Base-by-base conservation (phyloP, 2,888 invertebrate genomes). In the Formica aserva region DNA sequence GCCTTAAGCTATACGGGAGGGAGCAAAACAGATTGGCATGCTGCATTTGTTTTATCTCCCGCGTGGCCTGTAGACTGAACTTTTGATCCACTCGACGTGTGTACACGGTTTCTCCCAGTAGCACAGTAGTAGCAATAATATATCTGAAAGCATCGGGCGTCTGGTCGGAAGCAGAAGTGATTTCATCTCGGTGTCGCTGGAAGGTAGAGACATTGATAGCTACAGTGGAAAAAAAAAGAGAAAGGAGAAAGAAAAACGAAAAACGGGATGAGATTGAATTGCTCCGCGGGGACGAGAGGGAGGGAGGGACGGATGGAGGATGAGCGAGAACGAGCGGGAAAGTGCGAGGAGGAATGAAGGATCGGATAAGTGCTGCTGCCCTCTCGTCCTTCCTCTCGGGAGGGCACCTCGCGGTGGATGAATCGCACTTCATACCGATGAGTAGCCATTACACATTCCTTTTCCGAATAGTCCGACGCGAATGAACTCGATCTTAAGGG, bases 231-330 rank as follows among this genome's bases (percentile, higher is more conserved):
- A 15, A 83, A 26, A 52, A 15, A 22, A 5, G 9, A 22, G 38
- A 3, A 32, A 11, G 35, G 74, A 26, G 48, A 6, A 41, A 45
- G 45, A 75, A 29, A 67, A 60, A 29, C 74, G 87, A 83, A 84
- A 85, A 87, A 81, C 84, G 74, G 85, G 86, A 88, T 88, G 92
- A 92, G 92, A 93, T 93, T 93, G 92, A 93, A 93, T 93, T 87
- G 91, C 87, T 88, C 92, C 91, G 86, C 32, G 75, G 91, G 86
- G 91, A 92, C 85, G 77, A 80, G 80, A 78, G 66, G 22, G 29
- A 18, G 26, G 63, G 26, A 35, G 67, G 26, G 67, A 62, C 6
- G 69, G 67, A 62, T 6, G 69, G 41, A 41, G 67, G 71, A 6
- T 48, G 67, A 74, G 22, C 8, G 71, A 81, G 77, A 81, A 77